phyloP scores from a whole-genome alignment of 2,113 vertebrate species.

The Gymnobelideus leadbeateri region DNA sequence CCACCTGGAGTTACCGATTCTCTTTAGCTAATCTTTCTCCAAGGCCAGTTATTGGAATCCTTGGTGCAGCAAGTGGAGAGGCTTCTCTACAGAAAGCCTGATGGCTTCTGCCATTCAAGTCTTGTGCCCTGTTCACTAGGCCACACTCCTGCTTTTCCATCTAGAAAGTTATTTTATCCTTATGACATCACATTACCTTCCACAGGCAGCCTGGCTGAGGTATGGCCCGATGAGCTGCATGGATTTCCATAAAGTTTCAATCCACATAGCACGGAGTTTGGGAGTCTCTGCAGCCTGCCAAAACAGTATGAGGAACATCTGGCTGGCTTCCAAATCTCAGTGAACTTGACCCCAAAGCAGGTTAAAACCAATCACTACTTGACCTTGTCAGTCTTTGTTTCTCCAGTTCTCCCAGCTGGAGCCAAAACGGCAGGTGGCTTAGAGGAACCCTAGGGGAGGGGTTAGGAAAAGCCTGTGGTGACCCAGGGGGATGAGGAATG shows the following conservation, averaged over 20 bases:
- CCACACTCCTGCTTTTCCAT: background rate
- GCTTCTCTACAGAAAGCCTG: background rate
- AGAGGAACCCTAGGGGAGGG: background rate
- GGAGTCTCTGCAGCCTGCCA: constrained; percentile 83
- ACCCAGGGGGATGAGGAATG: background rate
- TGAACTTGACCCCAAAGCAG: background rate
- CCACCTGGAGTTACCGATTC: background rate
- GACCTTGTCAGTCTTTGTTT: background rate
- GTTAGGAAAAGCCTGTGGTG: background rate
- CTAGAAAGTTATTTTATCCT: background rate
- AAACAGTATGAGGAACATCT: constrained; percentile 28
- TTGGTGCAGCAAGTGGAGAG: background rate
- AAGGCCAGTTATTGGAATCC: background rate
- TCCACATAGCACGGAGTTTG: constrained; percentile 82
- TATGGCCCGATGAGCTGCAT: constrained; percentile 77
- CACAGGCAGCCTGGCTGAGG: background rate
- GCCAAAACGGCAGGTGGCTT: background rate
- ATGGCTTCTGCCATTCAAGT: constrained; percentile 19
- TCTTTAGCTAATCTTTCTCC: background rate
- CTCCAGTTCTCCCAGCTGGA: background rate
- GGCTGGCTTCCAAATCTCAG: background rate
- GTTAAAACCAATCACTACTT: background rate
- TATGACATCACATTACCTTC: constrained; percentile 41
- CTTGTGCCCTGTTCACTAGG: background rate
- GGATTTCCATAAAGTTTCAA: constrained; percentile 83